These are phyloP conservation scores for Poecile atricapillus DNA, from an alignment of 2,113 vertebrate genomes.

Conservation along the genomic window DNA sequence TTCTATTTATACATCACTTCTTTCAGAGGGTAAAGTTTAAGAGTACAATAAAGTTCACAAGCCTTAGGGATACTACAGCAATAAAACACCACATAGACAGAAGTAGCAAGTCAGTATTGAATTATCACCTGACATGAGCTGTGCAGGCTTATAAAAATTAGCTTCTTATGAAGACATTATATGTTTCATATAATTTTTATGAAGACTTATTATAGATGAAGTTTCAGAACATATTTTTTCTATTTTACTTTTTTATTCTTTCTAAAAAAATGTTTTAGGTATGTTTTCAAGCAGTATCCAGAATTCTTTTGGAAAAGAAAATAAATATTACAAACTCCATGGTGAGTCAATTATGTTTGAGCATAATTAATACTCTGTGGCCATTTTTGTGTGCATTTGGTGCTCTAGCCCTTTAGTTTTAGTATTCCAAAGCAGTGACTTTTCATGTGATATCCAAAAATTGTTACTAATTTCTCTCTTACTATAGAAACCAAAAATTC, in stretches of 20 bases:
- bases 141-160: neutral
- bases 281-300: neutral
- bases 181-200: too few relatives aligned
- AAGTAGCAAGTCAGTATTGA: neutral
- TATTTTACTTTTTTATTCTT: neutral
- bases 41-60: neutral
- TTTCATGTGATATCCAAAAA: neutral
- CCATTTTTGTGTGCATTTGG: neutral
- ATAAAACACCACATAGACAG: conserved; percentile 16
- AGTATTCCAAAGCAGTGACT: neutral
- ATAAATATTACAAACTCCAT: neutral
- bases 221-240: neutral
- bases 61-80: conserved; percentile 14
- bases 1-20: conserved; percentile 10
- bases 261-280: neutral
- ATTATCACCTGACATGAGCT: neutral
- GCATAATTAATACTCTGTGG: neutral
- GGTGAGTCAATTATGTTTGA: neutral
- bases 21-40: neutral
- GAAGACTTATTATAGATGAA: neutral
- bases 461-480: neutral
- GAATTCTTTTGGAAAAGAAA: neutral
- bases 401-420: neutral
- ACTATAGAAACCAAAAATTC: neutral
- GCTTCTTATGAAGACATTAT: neutral